Evolutionary conservation across 2,888 invertebrate genomes (phyloP).

Genomic region (Colostygia pectinataria): DNA sequence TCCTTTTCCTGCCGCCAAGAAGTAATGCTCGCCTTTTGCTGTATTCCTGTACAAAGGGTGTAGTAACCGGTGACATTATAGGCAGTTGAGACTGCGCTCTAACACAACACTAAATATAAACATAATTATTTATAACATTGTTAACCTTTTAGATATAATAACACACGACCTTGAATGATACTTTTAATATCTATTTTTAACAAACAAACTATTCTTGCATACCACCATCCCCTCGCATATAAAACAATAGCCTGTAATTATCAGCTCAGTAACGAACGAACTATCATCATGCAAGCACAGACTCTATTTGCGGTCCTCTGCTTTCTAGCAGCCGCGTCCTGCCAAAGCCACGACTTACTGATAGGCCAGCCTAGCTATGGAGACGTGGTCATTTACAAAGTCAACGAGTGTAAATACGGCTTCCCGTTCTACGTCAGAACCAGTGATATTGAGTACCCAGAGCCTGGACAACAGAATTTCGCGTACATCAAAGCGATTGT

Average conservation of each 20-base stretch:
- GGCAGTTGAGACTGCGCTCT: too few species aligned
- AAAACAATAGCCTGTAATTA: constrained; percentile 59
- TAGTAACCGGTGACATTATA: too few species aligned
- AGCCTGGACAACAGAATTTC: constrained; percentile 60
- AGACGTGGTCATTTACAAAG: constrained; percentile 61
- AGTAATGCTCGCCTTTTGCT: constrained; percentile 38
- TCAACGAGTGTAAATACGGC: constrained; percentile 65
- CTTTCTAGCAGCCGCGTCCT: constrained; percentile 45
- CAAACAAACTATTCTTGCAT: constrained; percentile 51
- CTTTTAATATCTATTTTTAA: too few species aligned
- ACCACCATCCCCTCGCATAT: constrained; percentile 54
- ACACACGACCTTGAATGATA: too few species aligned
- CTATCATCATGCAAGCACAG: constrained; percentile 55
- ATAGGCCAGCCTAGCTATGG: constrained; percentile 64
- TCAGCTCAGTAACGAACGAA: constrained; percentile 67
- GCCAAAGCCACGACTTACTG: constrained; percentile 67
- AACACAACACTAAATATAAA: too few species aligned
- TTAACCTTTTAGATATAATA: too few species aligned
- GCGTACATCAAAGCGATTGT: constrained; percentile 64
- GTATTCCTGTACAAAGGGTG: too few species aligned
- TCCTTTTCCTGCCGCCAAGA: too few species aligned
- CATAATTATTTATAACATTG: too few species aligned
- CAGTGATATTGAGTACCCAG: constrained; percentile 62
- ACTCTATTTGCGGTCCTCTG: constrained; percentile 49
- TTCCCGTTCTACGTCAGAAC: constrained; percentile 65